Percentiles rank a stretch among this genome's conserved stretches.
These are phyloP conservation scores for Peromyscus leucopus DNA, from an alignment of 2,113 vertebrate genomes.

Conservation along the genomic window DNA sequence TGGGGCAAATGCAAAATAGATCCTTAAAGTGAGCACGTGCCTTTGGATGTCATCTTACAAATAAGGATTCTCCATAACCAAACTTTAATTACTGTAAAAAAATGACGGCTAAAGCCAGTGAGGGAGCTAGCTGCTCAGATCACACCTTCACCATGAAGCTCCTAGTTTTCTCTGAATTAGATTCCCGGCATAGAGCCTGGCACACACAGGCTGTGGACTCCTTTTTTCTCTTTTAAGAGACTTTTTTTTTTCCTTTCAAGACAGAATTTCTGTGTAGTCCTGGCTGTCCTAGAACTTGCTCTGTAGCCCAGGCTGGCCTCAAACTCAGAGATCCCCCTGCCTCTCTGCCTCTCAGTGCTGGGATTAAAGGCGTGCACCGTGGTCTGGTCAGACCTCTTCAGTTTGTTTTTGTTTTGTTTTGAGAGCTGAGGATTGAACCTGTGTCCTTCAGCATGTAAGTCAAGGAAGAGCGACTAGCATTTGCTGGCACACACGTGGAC, in stretches of 20 bases:
- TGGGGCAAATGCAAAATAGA: neutral
- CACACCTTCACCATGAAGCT: neutral
- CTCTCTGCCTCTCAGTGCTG: no score
- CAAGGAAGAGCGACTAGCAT: neutral
- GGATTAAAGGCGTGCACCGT: no score
- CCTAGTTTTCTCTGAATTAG: neutral
- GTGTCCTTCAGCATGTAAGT: no score
- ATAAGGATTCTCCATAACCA: neutral
- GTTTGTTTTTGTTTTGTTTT: no score
- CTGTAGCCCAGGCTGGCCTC: no score
- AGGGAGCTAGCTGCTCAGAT: neutral
- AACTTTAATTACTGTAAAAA: neutral
- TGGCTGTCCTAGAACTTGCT: no score
- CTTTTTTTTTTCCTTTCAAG: no score
- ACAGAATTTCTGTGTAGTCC: no score
- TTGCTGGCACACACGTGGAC: neutral
- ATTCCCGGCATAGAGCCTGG: neutral
- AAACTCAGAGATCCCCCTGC: no score
- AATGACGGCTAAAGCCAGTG: neutral
- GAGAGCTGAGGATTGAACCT: neutral
- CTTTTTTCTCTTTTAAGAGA: neutral
- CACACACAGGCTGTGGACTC: neutral
- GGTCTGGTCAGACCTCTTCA: no score
- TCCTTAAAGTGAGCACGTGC: neutral
- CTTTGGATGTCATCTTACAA: neutral